A percentile compares a stretch with the other conserved stretches of the same genome.
Evolutionary conservation across 2,113 vertebrate species (phyloP).

Genomic region (Chitala chitala): DNA sequence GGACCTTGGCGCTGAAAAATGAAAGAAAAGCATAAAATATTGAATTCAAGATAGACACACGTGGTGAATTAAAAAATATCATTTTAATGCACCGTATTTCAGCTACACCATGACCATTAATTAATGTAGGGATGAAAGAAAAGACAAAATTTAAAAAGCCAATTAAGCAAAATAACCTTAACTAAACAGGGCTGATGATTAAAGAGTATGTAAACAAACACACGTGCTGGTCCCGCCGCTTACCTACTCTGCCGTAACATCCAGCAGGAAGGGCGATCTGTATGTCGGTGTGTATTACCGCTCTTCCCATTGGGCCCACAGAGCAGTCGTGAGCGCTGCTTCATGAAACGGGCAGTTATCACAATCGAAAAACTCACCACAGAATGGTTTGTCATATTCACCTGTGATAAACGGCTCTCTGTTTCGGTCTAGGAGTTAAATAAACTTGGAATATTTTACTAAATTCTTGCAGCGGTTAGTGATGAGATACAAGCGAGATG

Average conservation of each 20-base stretch:
- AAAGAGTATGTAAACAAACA: too few species aligned
- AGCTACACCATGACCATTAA: background rate
- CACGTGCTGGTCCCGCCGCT: constrained; percentile 58
- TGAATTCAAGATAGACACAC: too few species aligned
- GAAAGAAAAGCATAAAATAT: background rate
- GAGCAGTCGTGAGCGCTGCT: constrained; percentile 86
- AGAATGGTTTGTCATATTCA: too few species aligned
- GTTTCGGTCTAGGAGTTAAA: too few species aligned
- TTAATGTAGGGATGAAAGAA: background rate
- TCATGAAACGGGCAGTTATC: constrained; percentile 14
- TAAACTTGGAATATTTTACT: too few species aligned
- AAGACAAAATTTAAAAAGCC: too few species aligned
- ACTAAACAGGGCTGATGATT: too few species aligned
- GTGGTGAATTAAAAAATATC: too few species aligned
- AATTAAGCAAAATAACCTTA: background rate
- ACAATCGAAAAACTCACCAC: background rate
- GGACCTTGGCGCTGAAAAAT: constrained; percentile 79
- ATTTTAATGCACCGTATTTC: too few species aligned
- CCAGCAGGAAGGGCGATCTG: constrained; percentile 86
- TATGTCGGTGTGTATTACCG: constrained; percentile 88
- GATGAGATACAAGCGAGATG: too few species aligned
- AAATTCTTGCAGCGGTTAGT: too few species aligned
- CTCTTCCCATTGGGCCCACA: constrained; percentile 78
- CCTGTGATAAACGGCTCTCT: too few species aligned
- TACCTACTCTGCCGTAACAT: constrained; percentile 90